Evolutionary conservation across 2,113 vertebrate genomes (phyloP), one percentile per base, ranked within the genome.

Genomic region (Falcunculus frontatus): DNA sequence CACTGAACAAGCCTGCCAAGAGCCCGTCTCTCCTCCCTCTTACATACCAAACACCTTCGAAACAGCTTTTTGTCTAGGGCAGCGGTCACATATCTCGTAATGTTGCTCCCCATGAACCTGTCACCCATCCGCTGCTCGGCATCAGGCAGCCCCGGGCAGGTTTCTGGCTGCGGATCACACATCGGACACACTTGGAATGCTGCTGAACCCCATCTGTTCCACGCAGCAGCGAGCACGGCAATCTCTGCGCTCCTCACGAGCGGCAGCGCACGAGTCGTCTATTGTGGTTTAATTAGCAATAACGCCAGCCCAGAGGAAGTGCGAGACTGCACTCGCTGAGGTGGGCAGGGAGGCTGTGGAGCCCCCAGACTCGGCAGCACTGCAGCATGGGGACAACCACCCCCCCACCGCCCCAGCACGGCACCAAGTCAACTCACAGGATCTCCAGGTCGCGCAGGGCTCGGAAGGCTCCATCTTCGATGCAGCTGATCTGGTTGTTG

Each of bases 401-500:
- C 92, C 90, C 96, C 87, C 67, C 82, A 60, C 91, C 96, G 16
- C 87, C 95, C 93, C 93, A 80, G 87, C 95, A 80, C 92, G 79
- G 94, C 87, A 63, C 97, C 97, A 62, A 96, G 97, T 90, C 96
- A 80, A 99, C 99, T 99, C 98, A 99, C 99, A 99, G 99, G 97
- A 99, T 99, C 98, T 99, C 99, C 98, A 99, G 98, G 98, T 99
- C 99, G 94, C 99, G 99, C 97, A 99, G 99, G 47, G 99, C 99
- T 98, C 99, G 98, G 98, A 99, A 99, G 98, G 99, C 99, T 99
- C 99, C 99, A 99, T 99, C 99, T 98, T 99, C 99, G 91, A 99
- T 99, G 98, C 99, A 99, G 99, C 99, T 99, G 98, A 99, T 99
- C 98, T 99, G 99, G 98, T 99, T 99, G 98, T 99, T 99, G 99